Base-by-base conservation (phyloP, 2,113 vertebrate genomes). In the Lepus europaeus region DNA sequence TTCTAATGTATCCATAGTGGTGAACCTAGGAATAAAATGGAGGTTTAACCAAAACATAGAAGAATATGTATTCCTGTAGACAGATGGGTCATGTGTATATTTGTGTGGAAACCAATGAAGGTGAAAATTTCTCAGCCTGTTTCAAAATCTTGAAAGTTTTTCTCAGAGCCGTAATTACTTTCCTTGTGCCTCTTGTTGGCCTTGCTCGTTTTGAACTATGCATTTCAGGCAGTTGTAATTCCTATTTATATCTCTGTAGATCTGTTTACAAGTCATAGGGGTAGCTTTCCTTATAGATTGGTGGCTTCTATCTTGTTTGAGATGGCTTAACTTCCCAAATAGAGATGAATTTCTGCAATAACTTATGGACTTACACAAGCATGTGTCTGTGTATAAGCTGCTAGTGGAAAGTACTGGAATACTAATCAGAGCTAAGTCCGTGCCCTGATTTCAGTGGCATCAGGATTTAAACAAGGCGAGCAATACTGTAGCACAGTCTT, bases 31-130 rank as follows among this genome's bases (percentile, higher is more conserved):
- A 79, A 79, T 92, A 53, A 95, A 94, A 92, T 79, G 56, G 85
- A 88, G 53, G 11, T 85, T 94, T 96, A 92, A 70, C 73, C 56
- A n/a, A 97, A 96, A 96, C 27, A 90, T 39, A 59, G 13, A 66
- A 94, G 61, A 88, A 36, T 14, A 29, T 68, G 45, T 72, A 76
- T 82, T 93, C 31, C 79, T 91, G 92, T 68, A 90, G 77, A 87
- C 73, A 93, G 80, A 93, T 91, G 53, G 82, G 69, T 14, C 94
- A 0, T 73, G 78, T 76, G 20, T 78, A 49, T 69, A 93, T 90
- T 89, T 96, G 56, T 86, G 10, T 92, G 79, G 73, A 92, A 88
- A 66, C 39, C 82, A 94, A 51, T 90, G 83, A 95, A 93, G 20
- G 66, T 91, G 69, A 95, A 45, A 94, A 95, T 63, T 90, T 96